phyloP scores from a whole-genome alignment of 2,888 invertebrate species.

The Dendrolimus pini region DNA sequence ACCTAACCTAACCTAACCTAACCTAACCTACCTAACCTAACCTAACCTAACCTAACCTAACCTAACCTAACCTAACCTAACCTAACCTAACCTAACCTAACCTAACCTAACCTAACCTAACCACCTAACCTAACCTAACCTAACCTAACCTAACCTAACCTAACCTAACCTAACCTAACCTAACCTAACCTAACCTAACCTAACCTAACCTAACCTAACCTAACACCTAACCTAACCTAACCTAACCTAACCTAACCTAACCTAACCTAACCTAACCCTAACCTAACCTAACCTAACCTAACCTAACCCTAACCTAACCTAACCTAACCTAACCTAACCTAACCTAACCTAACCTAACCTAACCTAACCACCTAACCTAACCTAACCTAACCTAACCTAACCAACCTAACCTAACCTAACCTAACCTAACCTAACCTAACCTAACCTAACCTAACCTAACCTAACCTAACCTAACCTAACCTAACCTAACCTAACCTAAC shows the following conservation, averaged over 20 bases:
- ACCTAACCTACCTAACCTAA: constrained; percentile 15
- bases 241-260: constrained; percentile 13
- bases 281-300: constrained; percentile 10
- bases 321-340: constrained; percentile 11
- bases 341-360: constrained; percentile 10
- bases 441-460: too few species aligned
- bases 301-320: constrained; percentile 10
- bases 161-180: constrained; percentile 12
- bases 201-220: constrained; percentile 12
- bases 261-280: constrained; percentile 11
- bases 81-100: constrained; percentile 14
- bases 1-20: constrained; percentile 14
- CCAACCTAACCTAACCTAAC: constrained; percentile 19
- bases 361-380: constrained; percentile 8
- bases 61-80: constrained; percentile 15
- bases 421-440: constrained; percentile 20
- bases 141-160: constrained; percentile 10
- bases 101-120: constrained; percentile 8
- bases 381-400: constrained; percentile 8
- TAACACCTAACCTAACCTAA: constrained; percentile 12
- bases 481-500: too few species aligned
- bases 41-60: constrained; percentile 13
- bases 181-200: constrained; percentile 13
- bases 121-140: constrained; percentile 10
- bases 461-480: too few species aligned